Base-by-base conservation (phyloP, 2,888 invertebrate genomes). In the Seladonia tumulorum region DNA sequence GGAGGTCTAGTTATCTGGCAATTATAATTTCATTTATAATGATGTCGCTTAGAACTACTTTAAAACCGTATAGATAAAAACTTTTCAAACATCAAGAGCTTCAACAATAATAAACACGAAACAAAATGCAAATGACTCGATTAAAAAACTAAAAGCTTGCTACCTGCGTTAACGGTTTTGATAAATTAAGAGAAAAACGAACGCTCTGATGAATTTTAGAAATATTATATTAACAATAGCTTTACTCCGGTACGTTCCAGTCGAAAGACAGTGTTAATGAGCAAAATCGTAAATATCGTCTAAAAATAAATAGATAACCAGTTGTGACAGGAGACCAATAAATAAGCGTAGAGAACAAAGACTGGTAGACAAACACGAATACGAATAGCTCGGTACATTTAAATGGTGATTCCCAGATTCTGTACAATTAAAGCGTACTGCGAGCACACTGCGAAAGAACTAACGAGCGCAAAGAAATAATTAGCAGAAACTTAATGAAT, bases 1-100 rank as follows among this genome's bases (percentile, higher is more conserved):
- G 85, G 82, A 79, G 90, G 87, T 90, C 87, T 14, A 57, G 42
- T 78, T 90, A 88, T 90, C 86, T 79, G 81, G 70, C 16, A 45
- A 70, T 86, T 82, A 85, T 80, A 79, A 82, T 87, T 89, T 84
- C 81, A 85, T 87, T 68, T 73, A 85, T 60, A 87, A 89, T 84
- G 81, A 89, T 85, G 86, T 83, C 42, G n/a, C 73, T 85, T 90
- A 5, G n/a, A 57, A n/a, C 4, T n/a, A 12, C 22, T 42, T 42
- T 5, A 42, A n/a, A 70, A 70, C 10, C 14, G 25, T 8, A 42
- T n/a, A 39, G 5, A 2, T 70, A 12, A 12, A 12, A 14, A 14
- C 2, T 70, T n/a, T 42, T 70, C 14, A n/a, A 42, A 22, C 18
- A 7, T 22, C 39, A 5, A 68, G 3, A 68, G 0, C 5, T 39